Evolutionary conservation across 2,888 invertebrate species (phyloP).

Genomic region (Lasioglossum marginatum): DNA sequence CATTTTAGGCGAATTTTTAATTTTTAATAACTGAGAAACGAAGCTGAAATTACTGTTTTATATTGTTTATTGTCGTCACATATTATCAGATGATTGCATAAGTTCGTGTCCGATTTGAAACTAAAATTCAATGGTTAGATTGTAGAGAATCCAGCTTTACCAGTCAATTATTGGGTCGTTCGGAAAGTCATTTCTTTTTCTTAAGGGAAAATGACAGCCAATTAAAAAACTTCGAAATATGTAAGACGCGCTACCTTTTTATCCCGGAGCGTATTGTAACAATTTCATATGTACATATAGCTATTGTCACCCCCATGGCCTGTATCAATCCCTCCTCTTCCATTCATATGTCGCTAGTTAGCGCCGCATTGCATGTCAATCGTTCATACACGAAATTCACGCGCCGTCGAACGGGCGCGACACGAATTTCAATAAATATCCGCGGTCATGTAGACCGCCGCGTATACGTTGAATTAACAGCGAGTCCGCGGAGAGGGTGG

Average conservation of each 20-base stretch:
- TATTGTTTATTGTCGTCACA: no score
- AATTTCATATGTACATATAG: background rate
- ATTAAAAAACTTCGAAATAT: no score
- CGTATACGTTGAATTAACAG: conserved; percentile 46
- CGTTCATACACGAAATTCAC: conserved; percentile 60
- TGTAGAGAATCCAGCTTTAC: no score
- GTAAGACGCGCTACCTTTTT: background rate
- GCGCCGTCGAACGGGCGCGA: conserved; percentile 49
- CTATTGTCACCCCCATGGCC: background rate
- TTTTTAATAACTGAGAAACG: no score
- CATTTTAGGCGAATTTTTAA: no score
- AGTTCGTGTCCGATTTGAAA: no score
- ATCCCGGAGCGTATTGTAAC: background rate
- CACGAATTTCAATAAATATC: conserved; percentile 71
- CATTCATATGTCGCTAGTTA: conserved; percentile 40
- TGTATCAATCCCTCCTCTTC: conserved; percentile 24
- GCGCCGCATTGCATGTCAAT: conserved; percentile 47
- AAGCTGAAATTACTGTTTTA: no score
- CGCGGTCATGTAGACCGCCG: conserved; percentile 34
- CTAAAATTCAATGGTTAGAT: no score
- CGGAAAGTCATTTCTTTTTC: no score
- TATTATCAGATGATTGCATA: no score
- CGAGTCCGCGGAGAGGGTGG: background rate
- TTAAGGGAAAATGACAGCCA: no score
- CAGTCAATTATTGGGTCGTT: no score